A percentile compares a stretch with the other conserved stretches of the same genome.
These are phyloP conservation scores for Chionis minor DNA, from an alignment of 2,113 vertebrate species.

Conservation along the genomic window DNA sequence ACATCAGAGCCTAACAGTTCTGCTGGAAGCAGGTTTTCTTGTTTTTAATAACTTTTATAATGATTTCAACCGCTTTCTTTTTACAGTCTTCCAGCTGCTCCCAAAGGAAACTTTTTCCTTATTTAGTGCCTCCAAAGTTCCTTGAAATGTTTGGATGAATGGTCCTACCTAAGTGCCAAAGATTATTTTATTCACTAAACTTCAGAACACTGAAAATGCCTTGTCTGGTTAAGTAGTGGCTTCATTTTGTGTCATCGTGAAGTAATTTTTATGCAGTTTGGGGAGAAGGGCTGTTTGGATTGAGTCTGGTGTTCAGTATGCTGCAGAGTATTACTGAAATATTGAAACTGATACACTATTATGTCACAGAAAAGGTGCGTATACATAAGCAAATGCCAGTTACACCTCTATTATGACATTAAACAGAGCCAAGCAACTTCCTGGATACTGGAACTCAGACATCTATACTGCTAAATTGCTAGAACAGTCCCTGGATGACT, in stretches of 20 bases:
- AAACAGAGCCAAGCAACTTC: not conserved
- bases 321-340: not conserved
- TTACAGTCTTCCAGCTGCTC: slow-evolving; percentile 51
- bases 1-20: not conserved
- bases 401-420: not conserved
- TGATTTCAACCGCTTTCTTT: slow-evolving; percentile 45
- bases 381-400: not conserved
- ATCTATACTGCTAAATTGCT: not conserved
- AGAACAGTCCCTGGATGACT: not conserved
- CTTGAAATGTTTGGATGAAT: slow-evolving; percentile 35
- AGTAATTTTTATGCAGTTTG: not conserved
- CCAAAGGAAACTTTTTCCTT: slow-evolving; percentile 46
- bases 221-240: not conserved
- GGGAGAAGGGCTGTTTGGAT: not conserved
- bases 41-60: slow-evolving; percentile 65
- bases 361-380: not conserved
- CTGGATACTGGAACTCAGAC: not conserved
- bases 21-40: not conserved
- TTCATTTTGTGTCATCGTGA: not conserved
- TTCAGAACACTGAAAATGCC: slow-evolving; percentile 17
- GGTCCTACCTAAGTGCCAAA: not conserved
- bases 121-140: slow-evolving; percentile 27
- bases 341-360: not conserved
- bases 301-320: not conserved
- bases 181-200: slow-evolving; percentile 23